Base-by-base conservation (phyloP, 2,113 vertebrate species). In the Vanacampus margaritifer region DNA sequence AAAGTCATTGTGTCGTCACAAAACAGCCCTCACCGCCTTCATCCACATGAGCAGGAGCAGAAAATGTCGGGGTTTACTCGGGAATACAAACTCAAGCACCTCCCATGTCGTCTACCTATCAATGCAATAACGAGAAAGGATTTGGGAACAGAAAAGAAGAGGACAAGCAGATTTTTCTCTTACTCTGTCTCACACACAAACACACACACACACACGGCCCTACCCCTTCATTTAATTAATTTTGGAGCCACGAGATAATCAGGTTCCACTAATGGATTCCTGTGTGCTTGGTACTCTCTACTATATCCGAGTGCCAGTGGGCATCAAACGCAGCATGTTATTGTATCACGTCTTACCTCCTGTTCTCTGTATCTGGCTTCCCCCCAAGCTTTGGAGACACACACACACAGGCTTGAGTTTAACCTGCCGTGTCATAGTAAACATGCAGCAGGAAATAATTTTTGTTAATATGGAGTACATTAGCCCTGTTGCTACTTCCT, bases 231-330 rank as follows among this genome's bases (percentile, higher is more conserved):
- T 80, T 86, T 88, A 90, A 91, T 92, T 89, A 89, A 91, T 91
- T 91, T 90, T 67, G 71, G 82, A 83, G 87, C 69, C 72, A 78
- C 72, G 73, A 89, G 90, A 91, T 92, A 91, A 92, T 91, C 90
- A 62, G 73, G 88, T 91, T 91, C 86, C 79, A 76, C 84, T 91
- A 91, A 91, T 93, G 89, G 88, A 89, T 90, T 89, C 82, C 78
- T 59, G 70, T 74, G 87, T 73, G 79, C 81, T 87, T 51, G 68
- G 85, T 82, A 37, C 79, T 79, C 84, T 81, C 77, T 48, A 26
- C 82, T 81, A 67, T 79, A 77, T 78, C 68, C 67, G 63, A 78
- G 83, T 79, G 80, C 90, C 86, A 83, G 71, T 71, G 81, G 86
- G 79, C 78, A 91, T 80, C 75, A 87, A 89, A 88, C 54, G 53